phyloP scores from a whole-genome alignment of 2,113 vertebrate genomes.

The Hemiprocne comata region DNA sequence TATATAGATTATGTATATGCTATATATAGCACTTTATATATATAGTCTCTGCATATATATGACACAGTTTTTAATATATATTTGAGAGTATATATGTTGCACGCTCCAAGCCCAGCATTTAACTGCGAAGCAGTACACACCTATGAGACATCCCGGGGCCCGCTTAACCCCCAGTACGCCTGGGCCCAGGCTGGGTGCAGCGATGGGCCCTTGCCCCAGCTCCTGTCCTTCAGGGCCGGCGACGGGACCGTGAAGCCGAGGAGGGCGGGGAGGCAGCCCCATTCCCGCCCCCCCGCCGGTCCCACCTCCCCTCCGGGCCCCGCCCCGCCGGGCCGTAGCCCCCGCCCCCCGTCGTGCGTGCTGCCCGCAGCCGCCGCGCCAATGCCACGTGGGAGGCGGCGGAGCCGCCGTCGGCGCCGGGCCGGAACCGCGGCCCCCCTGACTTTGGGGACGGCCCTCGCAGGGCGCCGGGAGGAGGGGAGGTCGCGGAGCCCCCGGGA shows the following conservation, averaged over 20 bases:
- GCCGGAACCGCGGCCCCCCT: not conserved
- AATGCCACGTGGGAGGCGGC: conserved; percentile 12
- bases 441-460: not conserved
- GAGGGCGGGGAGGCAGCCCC: no score
- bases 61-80: no score
- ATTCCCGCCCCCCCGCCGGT: no score
- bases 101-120: not conserved
- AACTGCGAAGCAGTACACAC: fast-evolving
- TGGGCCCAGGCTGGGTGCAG: no score
- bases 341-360: not conserved
- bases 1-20: no score
- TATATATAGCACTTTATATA: no score
- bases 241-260: no score
- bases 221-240: no score
- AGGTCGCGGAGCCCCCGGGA: conserved; percentile 3
- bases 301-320: no score
- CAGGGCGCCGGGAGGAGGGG: not conserved
- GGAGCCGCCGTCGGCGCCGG: conserved; percentile 11
- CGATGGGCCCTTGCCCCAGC: no score
- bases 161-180: fast-evolving
- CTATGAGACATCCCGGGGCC: fast-evolving
- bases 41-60: no score
- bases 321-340: not conserved
- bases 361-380: not conserved
- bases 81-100: no score